Conservation (phyloP, 2,888 invertebrate genomes). For the Cephus pygmeus region DNA sequence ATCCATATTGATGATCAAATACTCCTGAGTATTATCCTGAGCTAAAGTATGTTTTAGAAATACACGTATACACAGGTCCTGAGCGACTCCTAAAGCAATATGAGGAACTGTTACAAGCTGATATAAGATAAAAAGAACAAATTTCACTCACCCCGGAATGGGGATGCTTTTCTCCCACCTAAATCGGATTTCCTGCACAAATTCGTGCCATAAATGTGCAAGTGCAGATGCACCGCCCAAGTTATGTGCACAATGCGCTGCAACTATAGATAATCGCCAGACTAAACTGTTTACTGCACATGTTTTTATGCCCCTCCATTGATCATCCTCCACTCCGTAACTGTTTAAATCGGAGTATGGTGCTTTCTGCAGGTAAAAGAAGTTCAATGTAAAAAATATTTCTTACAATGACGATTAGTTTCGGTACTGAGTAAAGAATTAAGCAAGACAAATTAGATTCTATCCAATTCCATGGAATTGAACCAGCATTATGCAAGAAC, state of each 20-base stretch:
- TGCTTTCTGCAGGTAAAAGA: slow-evolving; percentile 46
- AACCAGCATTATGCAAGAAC: background rate
- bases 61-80: background rate
- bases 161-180: slow-evolving; percentile 85
- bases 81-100: background rate
- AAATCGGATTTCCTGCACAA: slow-evolving; percentile 88
- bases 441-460: background rate
- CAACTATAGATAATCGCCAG: slow-evolving; percentile 82
- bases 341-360: slow-evolving; percentile 54
- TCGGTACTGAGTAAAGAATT: background rate
- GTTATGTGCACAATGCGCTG: slow-evolving; percentile 79
- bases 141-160: slow-evolving; percentile 84
- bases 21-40: background rate
- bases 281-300: slow-evolving; percentile 83
- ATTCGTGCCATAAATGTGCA: slow-evolving; percentile 94
- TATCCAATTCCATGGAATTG: background rate
- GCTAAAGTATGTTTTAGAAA: background rate
- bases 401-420: background rate
- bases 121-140: slow-evolving; percentile 25
- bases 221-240: slow-evolving; percentile 81
- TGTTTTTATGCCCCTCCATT: slow-evolving; percentile 74
- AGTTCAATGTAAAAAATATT: background rate
- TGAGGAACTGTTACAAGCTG: background rate
- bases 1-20: background rate
- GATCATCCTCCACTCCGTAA: slow-evolving; percentile 53